phyloP scores from a whole-genome alignment of 1,140 invertebrate genomes.

The Hestina assimilis region DNA sequence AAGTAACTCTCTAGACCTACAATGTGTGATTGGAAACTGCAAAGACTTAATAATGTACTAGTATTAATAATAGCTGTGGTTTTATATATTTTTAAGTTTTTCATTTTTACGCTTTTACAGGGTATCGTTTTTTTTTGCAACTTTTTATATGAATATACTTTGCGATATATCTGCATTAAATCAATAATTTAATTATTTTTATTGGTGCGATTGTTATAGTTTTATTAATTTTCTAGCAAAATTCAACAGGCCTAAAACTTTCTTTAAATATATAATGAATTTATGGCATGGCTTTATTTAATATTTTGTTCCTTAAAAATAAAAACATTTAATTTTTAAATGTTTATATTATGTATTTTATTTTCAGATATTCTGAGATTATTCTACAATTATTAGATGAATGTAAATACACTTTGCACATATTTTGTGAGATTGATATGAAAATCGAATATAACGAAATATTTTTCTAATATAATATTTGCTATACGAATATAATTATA shows the following conservation, averaged over 20 bases:
- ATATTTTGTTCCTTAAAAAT: background rate
- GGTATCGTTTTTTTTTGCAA: background rate
- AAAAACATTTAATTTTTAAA: background rate
- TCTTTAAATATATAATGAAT: background rate
- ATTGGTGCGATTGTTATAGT: background rate
- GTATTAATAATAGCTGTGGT: background rate
- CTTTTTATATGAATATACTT: background rate
- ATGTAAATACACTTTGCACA: conserved; percentile 8
- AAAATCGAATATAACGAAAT: background rate
- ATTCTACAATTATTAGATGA: background rate
- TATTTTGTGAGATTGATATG: background rate
- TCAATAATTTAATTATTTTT: background rate
- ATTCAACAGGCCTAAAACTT: conserved; percentile 2
- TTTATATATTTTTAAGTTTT: conserved; percentile 3
- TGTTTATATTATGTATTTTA: background rate
- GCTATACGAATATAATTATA: background rate
- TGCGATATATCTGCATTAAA: background rate
- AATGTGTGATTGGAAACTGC: conserved; percentile 1
- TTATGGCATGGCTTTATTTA: background rate
- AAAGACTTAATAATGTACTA: background rate
- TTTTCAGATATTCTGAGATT: background rate
- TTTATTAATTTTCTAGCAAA: background rate
- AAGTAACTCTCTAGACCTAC: background rate
- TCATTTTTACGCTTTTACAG: background rate
- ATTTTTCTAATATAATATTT: conserved; percentile 5